Base-by-base conservation (phyloP, 2,888 invertebrate genomes). In the Spodoptera littoralis region DNA sequence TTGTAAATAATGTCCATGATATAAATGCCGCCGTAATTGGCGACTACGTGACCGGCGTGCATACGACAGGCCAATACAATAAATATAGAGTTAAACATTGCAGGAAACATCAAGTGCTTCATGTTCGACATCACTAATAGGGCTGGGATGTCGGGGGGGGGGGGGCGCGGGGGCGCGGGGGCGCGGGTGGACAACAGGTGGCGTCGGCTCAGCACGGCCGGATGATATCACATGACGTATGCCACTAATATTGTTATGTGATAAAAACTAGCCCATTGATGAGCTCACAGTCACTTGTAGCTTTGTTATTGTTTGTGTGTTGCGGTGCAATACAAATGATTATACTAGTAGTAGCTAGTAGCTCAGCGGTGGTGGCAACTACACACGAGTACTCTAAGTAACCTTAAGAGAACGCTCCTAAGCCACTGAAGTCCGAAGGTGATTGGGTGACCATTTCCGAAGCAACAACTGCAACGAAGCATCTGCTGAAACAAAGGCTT, bases 251-350 rank as follows among this genome's bases (percentile, higher is more conserved):
- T 36, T 9, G 42, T 11, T 41, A 58, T 22, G 55, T 56, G 41
- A 77, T 61, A 65, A 78, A 77, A 82, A 82, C 79, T 68, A 64
- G 72, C 61, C 70, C 77, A 79, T 80, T 77, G 73, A 80, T 70
- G 69, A 68, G 76, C 65, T 64, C 65, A 64, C 47, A 55, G 55
- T 52, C 6, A 52, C 43, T 51, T 48, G 45, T 65, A 8, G 2
- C 36, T 36, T 71, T 55, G 52, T 61, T 45, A 51, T 36, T 45
- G 49, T 65, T 57, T 27, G 27, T 43, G 43, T 54, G 70, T 65
- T 13, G 51, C 46, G 41, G 58, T 73, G 8, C 4, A 6, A 41
- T 22, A 30, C 3, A 65, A 47, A 22, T 18, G 0, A 18, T 18
- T 18, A 18, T 18, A 18, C 18, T 1, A 18, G 18, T 18, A 18